These are phyloP conservation scores for Manduca sexta DNA, from an alignment of 1,140 invertebrate genomes.

Conservation along the genomic window DNA sequence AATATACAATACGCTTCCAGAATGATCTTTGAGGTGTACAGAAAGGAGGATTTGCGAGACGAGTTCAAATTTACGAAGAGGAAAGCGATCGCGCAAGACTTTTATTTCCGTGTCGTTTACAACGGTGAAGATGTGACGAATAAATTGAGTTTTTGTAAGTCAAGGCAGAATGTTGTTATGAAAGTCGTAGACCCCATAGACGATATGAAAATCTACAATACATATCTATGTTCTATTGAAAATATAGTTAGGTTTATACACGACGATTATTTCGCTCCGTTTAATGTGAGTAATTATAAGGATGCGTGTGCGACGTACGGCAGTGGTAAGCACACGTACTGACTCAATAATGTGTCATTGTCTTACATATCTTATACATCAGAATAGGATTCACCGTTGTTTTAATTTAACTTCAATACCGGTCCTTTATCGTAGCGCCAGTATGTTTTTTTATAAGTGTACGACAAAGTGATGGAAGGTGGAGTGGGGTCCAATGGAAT, in stretches of 20 bases:
- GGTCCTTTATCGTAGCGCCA: too few species aligned
- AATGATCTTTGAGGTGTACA: constrained; percentile 88
- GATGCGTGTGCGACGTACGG: constrained; percentile 80
- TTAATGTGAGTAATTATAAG: constrained; percentile 90
- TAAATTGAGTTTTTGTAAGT: constrained; percentile 85
- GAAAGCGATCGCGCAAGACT: constrained; percentile 75
- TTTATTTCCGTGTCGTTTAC: constrained; percentile 87
- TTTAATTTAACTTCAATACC: too few species aligned
- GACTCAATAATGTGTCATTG: not conserved
- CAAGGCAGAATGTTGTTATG: constrained; percentile 56
- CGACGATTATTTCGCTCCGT: constrained; percentile 86
- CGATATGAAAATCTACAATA: constrained; percentile 48
- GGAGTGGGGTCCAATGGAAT: too few species aligned
- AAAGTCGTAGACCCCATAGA: constrained; percentile 44
- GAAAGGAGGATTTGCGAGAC: constrained; percentile 68
- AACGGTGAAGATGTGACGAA: constrained; percentile 92
- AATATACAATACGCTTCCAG: constrained; percentile 86
- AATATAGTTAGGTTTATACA: constrained; percentile 88
- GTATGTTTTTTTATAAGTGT: too few species aligned
- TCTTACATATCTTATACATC: too few species aligned
- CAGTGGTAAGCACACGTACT: constrained; percentile 33
- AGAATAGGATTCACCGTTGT: too few species aligned
- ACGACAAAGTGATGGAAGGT: too few species aligned
- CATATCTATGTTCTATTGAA: constrained; percentile 86
- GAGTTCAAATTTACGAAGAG: constrained; percentile 72